Conservation (phyloP, 2,888 invertebrate genomes). For the Adelognathus sp. region DNA sequence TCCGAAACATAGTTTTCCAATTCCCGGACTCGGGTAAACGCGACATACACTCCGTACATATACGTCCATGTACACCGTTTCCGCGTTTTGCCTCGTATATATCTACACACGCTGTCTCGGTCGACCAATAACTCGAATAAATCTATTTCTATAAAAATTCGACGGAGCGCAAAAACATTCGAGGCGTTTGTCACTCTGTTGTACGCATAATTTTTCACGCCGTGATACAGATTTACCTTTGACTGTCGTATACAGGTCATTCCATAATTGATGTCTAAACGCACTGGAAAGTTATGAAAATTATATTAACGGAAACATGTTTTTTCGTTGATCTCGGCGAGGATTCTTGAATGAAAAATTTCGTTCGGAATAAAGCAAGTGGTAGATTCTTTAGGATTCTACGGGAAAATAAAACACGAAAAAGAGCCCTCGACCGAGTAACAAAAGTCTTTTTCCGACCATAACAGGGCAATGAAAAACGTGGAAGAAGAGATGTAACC, state of each 20-base stretch:
- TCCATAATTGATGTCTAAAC: neutral
- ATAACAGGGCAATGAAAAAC: too few species aligned
- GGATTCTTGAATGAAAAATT: too few species aligned
- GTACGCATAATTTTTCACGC: neutral
- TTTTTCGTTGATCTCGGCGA: too few species aligned
- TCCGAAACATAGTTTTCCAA: conserved; percentile 19
- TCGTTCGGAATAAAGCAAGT: too few species aligned
- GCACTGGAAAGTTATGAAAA: too few species aligned
- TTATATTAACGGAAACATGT: too few species aligned
- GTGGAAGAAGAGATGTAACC: too few species aligned
- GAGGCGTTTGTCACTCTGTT: neutral
- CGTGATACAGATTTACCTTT: conserved; percentile 1
- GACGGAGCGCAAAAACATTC: neutral
- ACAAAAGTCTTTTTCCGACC: too few species aligned
- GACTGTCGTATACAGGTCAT: neutral
- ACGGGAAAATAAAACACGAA: too few species aligned
- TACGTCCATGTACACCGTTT: neutral
- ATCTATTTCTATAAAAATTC: conserved; percentile 59
- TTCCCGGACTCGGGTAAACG: conserved; percentile 31
- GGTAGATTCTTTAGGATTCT: too few species aligned
- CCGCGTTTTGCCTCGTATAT: neutral
- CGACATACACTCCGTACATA: too few species aligned
- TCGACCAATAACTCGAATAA: conserved; percentile 56
- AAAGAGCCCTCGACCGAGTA: too few species aligned
- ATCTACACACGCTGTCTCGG: conserved; percentile 4